Conservation (phyloP, 2,113 vertebrate species). For the Syrrhaptes paradoxus region DNA sequence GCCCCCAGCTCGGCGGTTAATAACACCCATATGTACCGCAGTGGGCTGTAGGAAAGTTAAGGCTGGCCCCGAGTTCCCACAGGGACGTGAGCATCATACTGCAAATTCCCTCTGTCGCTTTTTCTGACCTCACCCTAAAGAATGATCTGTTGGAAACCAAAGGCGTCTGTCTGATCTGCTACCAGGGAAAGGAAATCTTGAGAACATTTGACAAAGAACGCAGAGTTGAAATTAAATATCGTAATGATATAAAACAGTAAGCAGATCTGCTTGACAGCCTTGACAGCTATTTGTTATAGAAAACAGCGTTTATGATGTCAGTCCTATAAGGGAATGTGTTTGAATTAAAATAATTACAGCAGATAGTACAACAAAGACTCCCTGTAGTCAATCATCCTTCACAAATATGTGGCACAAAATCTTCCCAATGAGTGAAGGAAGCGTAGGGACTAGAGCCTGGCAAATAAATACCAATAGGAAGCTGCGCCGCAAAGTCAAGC, state of each 20-base stretch:
- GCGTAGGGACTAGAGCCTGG: not conserved
- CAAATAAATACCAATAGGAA: not conserved
- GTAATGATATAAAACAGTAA: constrained; percentile 79
- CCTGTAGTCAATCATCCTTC: constrained; percentile 71
- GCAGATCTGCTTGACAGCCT: constrained; percentile 75
- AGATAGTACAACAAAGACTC: constrained; percentile 76
- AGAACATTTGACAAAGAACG: constrained; percentile 51
- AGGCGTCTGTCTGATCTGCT: constrained; percentile 37
- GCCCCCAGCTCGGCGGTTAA: not conserved
- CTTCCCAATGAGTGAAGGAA: constrained; percentile 35
- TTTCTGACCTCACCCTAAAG: constrained; percentile 5
- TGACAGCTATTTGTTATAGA: constrained; percentile 79
- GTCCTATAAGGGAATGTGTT: constrained; percentile 71
- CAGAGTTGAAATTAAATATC: constrained; percentile 75
- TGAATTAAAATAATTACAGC: constrained; percentile 79
- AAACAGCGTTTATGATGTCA: constrained; percentile 79
- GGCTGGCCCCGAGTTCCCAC: not conserved
- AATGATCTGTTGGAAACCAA: not conserved
- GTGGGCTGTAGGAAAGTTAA: not conserved
- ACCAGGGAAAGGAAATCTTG: constrained; percentile 46
- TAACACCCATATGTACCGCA: not conserved
- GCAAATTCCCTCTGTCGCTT: not conserved
- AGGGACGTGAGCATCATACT: not conserved
- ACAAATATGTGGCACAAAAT: constrained; percentile 31
- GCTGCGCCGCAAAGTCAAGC: not conserved